Evolutionary conservation across 2,113 vertebrate genomes (phyloP).

Genomic region (Pholis gunnellus): DNA sequence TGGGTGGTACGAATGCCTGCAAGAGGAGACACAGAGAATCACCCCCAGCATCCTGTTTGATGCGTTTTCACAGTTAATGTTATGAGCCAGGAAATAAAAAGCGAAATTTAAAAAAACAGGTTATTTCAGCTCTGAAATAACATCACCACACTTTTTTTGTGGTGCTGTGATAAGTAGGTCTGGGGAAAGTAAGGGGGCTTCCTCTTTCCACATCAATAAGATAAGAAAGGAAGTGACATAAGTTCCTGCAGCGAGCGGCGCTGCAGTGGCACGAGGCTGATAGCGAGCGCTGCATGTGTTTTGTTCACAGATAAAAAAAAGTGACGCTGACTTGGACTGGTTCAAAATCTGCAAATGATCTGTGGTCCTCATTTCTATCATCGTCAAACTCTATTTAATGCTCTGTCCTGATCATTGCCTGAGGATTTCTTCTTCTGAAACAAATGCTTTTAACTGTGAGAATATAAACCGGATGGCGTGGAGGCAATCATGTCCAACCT

Average conservation of each 20-base stretch:
- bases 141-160: slow-evolving; percentile 10
- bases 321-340: slow-evolving; percentile 1
- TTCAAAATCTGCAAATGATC: slow-evolving; percentile 16
- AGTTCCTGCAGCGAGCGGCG: slow-evolving; percentile 72
- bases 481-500: neutral
- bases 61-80: slow-evolving; percentile 31
- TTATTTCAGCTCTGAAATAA: slow-evolving; percentile 42
- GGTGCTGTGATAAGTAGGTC: slow-evolving; percentile 45
- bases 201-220: slow-evolving; percentile 74
- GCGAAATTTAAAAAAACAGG: neutral
- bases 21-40: slow-evolving; percentile 35
- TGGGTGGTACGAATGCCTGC: slow-evolving; percentile 50
- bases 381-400: neutral
- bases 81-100: slow-evolving; percentile 15
- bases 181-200: slow-evolving; percentile 77
- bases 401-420: neutral
- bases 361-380: slow-evolving; percentile 4
- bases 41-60: slow-evolving; percentile 65
- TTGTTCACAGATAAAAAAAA: slow-evolving; percentile 16
- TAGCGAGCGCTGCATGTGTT: slow-evolving; percentile 38
- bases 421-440: slow-evolving; percentile 1
- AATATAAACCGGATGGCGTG: neutral
- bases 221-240: slow-evolving; percentile 81
- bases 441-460: neutral
- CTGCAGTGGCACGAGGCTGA: slow-evolving; percentile 53